phyloP scores from a whole-genome alignment of 2,797 vertebrate species.

The Poecilia velifera region DNA sequence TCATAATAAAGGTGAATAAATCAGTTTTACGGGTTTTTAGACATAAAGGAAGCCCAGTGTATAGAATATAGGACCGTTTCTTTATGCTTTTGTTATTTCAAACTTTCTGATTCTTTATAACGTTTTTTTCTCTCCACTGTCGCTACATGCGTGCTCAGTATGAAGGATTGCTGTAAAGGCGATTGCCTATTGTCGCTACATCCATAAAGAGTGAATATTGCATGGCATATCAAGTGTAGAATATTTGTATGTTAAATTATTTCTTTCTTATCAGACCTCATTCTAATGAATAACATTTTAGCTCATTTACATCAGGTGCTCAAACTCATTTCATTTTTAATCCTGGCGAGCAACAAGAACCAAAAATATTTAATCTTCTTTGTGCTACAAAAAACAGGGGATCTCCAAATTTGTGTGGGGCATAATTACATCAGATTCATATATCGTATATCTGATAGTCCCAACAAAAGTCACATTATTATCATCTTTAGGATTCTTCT shows the following conservation, averaged over 20 bases:
- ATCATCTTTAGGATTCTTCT: background rate
- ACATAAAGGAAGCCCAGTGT: background rate
- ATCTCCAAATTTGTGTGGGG: background rate
- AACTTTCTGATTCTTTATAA: background rate
- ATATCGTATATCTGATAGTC: background rate
- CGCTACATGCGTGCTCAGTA: no score
- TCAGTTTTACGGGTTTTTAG: background rate
- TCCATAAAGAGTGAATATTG: no score
- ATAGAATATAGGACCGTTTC: background rate
- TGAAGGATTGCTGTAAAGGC: no score
- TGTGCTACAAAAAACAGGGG: no score
- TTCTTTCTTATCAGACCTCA: background rate
- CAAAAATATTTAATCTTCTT: no score
- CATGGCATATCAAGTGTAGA: no score
- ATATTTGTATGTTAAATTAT: background rate
- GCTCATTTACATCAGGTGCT: no score
- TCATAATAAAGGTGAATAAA: background rate
- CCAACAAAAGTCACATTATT: background rate
- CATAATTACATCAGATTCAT: background rate
- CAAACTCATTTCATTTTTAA: background rate
- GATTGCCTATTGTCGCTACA: no score
- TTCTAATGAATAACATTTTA: no score
- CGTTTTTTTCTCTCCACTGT: no score
- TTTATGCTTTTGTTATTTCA: background rate
- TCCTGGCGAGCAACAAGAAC: no score